phyloP scores from a whole-genome alignment of 30 jellyfish, hydroid and myxozoan genomes.

The Clytia hemisphaerica region DNA sequence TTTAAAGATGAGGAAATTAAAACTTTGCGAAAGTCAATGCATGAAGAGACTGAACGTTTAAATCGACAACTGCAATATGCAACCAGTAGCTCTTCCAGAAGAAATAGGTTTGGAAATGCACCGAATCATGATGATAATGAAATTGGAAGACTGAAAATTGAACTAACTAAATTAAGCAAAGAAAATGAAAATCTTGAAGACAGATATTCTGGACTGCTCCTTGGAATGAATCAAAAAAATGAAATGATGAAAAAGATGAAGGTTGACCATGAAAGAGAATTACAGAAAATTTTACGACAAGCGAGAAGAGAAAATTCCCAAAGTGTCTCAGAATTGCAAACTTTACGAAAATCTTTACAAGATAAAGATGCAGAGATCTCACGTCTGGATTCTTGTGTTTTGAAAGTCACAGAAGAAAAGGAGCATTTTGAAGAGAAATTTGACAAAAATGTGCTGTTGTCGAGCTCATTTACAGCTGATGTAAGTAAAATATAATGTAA shows the following conservation, averaged over 20 bases:
- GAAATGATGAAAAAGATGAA: slow-evolving; percentile 55
- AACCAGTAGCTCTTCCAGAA: no score
- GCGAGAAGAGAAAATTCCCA: slow-evolving; percentile 68
- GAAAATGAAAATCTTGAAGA: slow-evolving; percentile 58
- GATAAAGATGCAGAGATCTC: slow-evolving; percentile 61
- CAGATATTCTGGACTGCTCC: slow-evolving; percentile 26
- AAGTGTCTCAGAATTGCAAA: slow-evolving; percentile 57
- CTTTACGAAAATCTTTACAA: slow-evolving; percentile 52
- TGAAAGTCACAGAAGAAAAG: slow-evolving; percentile 51
- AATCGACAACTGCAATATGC: no score
- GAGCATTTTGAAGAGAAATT: slow-evolving; percentile 40
- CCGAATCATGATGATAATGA: slow-evolving; percentile 27
- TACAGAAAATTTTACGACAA: slow-evolving; percentile 60
- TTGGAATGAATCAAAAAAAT: slow-evolving; percentile 52
- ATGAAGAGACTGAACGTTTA: slow-evolving; percentile 74
- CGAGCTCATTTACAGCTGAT: not conserved
- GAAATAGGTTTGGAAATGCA: not conserved
- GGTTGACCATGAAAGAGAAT: slow-evolving; percentile 76
- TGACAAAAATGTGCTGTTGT: not conserved
- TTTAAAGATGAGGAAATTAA: slow-evolving; percentile 89
- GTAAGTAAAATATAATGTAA: not conserved
- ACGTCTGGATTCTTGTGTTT: slow-evolving; percentile 30
- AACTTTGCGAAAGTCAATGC: slow-evolving; percentile 52
- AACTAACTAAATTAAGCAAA: slow-evolving; percentile 45
- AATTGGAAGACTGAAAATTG: slow-evolving; percentile 52